These are phyloP conservation scores for Rynchops niger DNA, from an alignment of 2,113 vertebrate species.

Conservation along the genomic window DNA sequence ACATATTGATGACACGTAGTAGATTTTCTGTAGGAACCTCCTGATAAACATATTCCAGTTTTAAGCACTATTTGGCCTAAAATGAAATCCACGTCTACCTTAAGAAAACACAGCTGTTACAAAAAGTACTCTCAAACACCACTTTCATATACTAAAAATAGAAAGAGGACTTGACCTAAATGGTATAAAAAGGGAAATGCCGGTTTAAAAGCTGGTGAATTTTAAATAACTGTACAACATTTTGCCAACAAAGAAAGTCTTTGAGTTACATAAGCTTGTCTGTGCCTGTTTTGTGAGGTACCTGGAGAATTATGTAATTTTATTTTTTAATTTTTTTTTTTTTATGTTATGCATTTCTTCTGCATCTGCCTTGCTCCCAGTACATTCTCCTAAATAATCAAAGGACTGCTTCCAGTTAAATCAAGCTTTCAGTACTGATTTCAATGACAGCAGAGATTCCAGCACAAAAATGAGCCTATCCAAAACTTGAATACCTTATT, in stretches of 20 bases:
- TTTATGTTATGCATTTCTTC: not conserved
- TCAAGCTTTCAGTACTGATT: not conserved
- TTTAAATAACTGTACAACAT: not conserved
- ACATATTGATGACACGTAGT: not conserved
- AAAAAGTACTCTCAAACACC: not conserved
- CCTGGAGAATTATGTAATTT: not conserved
- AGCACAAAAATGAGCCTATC: not conserved
- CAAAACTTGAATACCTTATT: not conserved
- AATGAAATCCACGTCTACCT: not conserved
- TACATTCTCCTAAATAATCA: not conserved
- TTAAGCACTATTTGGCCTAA: not conserved
- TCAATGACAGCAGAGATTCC: not conserved
- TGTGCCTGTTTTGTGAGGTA: not conserved
- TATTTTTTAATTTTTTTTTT: not conserved
- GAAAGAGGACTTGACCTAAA: not conserved
- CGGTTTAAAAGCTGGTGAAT: not conserved
- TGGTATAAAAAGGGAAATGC: not conserved
- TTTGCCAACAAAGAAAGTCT: not conserved
- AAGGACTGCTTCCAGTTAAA: not conserved
- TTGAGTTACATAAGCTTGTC: not conserved
- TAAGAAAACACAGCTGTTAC: not conserved
- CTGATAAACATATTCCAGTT: not conserved
- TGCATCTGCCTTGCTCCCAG: not conserved
- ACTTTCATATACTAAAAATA: not conserved
- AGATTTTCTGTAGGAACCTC: not conserved